Percentiles rank a stretch among this genome's conserved stretches.
Evolutionary conservation across 2,888 invertebrate species (phyloP).

Genomic region (Temnothorax ravouxi): DNA sequence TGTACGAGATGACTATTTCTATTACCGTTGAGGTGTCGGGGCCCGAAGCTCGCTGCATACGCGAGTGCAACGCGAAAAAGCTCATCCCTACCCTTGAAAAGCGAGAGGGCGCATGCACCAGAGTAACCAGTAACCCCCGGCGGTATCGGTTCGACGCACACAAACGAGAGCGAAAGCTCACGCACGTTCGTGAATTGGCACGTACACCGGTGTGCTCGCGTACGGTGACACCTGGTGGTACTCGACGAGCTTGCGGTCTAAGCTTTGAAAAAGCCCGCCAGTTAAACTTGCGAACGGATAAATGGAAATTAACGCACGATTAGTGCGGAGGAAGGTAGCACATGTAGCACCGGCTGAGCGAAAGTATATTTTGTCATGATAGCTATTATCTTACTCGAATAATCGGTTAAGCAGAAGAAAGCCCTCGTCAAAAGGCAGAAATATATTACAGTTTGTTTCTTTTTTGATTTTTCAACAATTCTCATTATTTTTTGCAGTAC

Average conservation of each 20-base stretch:
- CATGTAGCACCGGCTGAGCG: neutral
- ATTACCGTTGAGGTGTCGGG: conserved; percentile 52
- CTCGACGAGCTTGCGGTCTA: conserved; percentile 44
- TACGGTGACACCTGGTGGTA: conserved; percentile 69
- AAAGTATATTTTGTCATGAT: neutral
- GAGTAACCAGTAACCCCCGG: conserved; percentile 61
- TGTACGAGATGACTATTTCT: neutral
- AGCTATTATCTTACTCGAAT: neutral
- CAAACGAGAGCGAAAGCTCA: conserved; percentile 64
- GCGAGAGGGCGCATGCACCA: conserved; percentile 68
- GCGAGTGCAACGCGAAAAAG: conserved; percentile 66
- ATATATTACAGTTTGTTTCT: neutral
- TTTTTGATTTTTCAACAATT: neutral
- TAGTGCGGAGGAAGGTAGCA: no score
- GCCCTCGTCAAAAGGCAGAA: neutral
- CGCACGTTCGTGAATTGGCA: conserved; percentile 60
- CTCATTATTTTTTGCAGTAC: neutral
- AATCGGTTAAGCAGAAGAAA: neutral
- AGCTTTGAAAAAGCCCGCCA: conserved; percentile 72
- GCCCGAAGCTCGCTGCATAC: conserved; percentile 53
- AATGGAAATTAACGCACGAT: conserved; percentile 18
- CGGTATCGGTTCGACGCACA: conserved; percentile 74
- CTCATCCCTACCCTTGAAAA: conserved; percentile 57
- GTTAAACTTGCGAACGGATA: neutral
- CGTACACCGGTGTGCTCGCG: conserved; percentile 52